Evolutionary conservation across 2,113 vertebrate species (phyloP).

Genomic region (Calyptomena viridis): DNA sequence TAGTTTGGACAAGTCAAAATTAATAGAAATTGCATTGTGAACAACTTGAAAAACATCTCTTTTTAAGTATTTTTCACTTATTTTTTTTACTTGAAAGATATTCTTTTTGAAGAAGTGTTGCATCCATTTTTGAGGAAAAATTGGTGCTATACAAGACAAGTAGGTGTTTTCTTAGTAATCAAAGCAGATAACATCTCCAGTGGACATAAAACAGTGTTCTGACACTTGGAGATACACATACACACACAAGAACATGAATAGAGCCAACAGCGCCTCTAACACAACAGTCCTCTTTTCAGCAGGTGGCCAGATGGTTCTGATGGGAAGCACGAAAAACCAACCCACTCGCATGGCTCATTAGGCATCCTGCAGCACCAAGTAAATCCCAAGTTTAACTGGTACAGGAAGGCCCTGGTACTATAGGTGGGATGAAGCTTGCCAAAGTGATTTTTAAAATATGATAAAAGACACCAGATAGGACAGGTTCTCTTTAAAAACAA

Average conservation of each 20-base stretch:
- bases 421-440: background rate
- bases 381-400: background rate
- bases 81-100: conserved; percentile 2
- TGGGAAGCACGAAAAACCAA: background rate
- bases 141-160: background rate
- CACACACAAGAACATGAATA: background rate
- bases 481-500: background rate
- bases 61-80: background rate
- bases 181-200: background rate
- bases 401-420: background rate
- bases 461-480: background rate
- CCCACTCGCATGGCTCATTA: background rate
- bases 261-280: background rate
- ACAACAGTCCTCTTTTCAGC: background rate
- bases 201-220: background rate
- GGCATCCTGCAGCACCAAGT: background rate
- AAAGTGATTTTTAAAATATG: background rate
- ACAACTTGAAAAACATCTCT: background rate
- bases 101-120: background rate
- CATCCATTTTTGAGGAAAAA: background rate
- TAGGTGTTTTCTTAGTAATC: background rate
- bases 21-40: background rate
- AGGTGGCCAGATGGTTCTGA: background rate
- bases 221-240: background rate
- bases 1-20: background rate